phyloP scores from a whole-genome alignment of 2,797 vertebrate species.

The Sebastes aleutianus region DNA sequence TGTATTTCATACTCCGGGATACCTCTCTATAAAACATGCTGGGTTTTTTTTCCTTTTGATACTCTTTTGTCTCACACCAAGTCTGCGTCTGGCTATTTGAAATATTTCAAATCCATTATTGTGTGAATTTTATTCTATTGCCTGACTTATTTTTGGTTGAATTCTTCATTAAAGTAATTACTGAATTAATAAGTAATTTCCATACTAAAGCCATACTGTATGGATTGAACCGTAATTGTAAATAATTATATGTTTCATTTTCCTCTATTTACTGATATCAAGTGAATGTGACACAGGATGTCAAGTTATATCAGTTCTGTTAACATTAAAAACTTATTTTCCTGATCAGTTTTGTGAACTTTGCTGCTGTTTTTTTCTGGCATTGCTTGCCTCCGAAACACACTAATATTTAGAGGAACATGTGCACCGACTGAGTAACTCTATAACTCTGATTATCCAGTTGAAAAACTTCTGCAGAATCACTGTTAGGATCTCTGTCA shows the following conservation, averaged over 20 bases:
- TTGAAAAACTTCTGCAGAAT: slow-evolving; percentile 15
- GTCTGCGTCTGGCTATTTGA: neutral
- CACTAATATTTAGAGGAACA: neutral
- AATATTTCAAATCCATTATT: slow-evolving; percentile 3
- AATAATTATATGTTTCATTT: neutral
- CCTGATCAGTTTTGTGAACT: neutral
- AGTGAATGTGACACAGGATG: neutral
- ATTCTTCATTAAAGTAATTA: slow-evolving; percentile 9
- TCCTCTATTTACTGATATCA: neutral
- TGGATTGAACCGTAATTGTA: neutral
- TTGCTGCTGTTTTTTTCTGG: neutral
- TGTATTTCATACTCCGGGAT: neutral
- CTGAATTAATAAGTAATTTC: neutral
- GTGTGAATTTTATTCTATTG: neutral
- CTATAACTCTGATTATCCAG: slow-evolving; percentile 33
- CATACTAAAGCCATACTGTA: neutral
- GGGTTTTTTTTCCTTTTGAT: neutral
- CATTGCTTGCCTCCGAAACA: neutral
- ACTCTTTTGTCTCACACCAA: neutral
- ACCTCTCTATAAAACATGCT: neutral
- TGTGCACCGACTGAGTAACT: neutral
- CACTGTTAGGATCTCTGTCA: slow-evolving; percentile 21
- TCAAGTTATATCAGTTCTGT: neutral
- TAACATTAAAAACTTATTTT: neutral
- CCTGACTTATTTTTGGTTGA: neutral